Evolutionary conservation across 2,797 vertebrate genomes (phyloP).

Genomic region (Lateolabrax maculatus): DNA sequence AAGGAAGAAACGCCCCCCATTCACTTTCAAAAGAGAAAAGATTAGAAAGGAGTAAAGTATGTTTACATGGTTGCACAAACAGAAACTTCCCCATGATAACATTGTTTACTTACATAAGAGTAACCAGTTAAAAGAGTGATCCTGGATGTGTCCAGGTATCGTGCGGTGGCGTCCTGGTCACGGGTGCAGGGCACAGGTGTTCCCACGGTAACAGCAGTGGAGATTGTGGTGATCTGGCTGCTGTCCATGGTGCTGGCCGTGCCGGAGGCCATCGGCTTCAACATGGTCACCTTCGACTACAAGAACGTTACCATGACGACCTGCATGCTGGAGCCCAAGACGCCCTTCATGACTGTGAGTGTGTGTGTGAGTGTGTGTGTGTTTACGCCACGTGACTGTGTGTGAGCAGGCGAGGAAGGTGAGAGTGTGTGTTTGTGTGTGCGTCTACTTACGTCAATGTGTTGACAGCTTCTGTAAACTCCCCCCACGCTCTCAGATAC

Average conservation of each 20-base stretch:
- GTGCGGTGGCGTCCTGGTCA: conserved; percentile 95
- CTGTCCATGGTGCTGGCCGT: conserved; percentile 91
- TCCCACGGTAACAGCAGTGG: conserved; percentile 90
- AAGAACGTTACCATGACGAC: conserved; percentile 82
- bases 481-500: neutral
- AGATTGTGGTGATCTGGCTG: conserved; percentile 93
- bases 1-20: no score
- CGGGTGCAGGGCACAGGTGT: conserved; percentile 93
- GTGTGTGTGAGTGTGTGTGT: neutral
- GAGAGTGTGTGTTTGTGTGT: conserved; percentile 3
- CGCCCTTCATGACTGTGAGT: conserved; percentile 85
- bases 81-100: neutral
- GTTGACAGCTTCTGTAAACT: neutral
- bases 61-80: neutral
- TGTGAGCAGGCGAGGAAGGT: neutral
- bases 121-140: no score
- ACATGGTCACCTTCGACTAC: conserved; percentile 88
- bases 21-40: no score
- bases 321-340: conserved; percentile 90
- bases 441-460: neutral
- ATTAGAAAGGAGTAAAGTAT: no score
- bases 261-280: conserved; percentile 93
- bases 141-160: conserved; percentile 90
- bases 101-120: neutral
- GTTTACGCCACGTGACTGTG: no score